Evolutionary conservation across 2,113 vertebrate species (phyloP).

Genomic region (Halcyon malimbica): DNA sequence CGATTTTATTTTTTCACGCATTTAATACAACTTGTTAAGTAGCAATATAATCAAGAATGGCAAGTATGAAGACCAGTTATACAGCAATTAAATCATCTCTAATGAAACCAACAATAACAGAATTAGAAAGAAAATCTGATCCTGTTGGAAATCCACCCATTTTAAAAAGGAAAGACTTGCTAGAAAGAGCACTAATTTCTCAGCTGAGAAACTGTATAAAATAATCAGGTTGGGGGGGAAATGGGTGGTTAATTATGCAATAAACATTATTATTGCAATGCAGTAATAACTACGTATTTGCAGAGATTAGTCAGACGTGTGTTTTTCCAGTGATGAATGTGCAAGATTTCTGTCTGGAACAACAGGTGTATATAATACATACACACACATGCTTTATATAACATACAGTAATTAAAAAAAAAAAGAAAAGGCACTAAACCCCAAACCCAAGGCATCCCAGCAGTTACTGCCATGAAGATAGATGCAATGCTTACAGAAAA

Average conservation of each 20-base stretch:
- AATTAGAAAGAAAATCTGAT: not conserved
- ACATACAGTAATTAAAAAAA: too few species aligned
- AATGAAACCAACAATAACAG: conserved; percentile 8
- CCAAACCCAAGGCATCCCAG: not conserved
- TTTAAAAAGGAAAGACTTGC: not conserved
- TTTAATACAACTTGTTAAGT: conserved; percentile 53
- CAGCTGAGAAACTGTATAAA: not conserved
- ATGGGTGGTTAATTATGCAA: not conserved
- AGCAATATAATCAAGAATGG: conserved; percentile 52
- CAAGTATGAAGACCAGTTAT: not conserved
- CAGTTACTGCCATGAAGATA: not conserved
- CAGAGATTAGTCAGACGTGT: not conserved
- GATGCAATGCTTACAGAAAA: not conserved
- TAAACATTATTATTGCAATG: not conserved
- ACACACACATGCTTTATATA: not conserved
- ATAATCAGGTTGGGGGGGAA: not conserved
- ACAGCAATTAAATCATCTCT: conserved; percentile 48
- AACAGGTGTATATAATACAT: not conserved
- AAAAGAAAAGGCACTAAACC: not conserved
- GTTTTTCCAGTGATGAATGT: not conserved
- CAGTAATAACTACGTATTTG: not conserved
- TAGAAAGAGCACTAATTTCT: not conserved
- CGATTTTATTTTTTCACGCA: not conserved
- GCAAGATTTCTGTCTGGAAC: not conserved
- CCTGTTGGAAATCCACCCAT: not conserved